Evolutionary conservation across 2,113 vertebrate species (phyloP), one percentile per base, ranked within the genome.

Genomic region (Cebidichthys violaceus): DNA sequence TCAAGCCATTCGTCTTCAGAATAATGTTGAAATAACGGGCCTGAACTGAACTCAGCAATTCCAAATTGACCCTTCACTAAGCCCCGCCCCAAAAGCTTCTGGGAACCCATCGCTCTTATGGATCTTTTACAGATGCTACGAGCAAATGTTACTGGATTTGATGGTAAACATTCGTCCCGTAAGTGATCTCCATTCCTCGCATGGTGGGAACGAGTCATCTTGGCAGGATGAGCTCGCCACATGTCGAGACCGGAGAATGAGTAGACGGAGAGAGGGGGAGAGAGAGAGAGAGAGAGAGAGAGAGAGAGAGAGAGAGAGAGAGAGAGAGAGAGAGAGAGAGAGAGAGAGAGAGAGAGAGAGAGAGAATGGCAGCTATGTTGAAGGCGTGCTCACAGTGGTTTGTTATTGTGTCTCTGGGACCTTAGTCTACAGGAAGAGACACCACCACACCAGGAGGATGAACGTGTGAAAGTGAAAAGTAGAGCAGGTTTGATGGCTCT

Each of bases 301-400:
- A 6, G 33, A 6, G 33, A 33, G 33, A 33, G 33, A 6, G 33
- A 33, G 33, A 33, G 33, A 6, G 33, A 33, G 33, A 33, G 33
- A 33, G 33, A 33, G 33, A 6, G 29, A 31, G 29, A 3, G 29
- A 31, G 29, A 31, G 29, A 31, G n/a, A n/a, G n/a, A n/a, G n/a
- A n/a, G n/a, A n/a, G n/a, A n/a, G n/a, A n/a, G n/a, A n/a, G n/a
- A n/a, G n/a, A n/a, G n/a, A n/a, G 41, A 14, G 2, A 33, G 24
- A 70, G 22, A 66, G 74, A 79, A 81, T 59, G 83, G n/a, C 70
- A 84, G 79, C 79, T 62, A 0, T 57, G 61, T 37, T 18, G 24
- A 0, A 72, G 76, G 2, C 0, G 9, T 9, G 41, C 41, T 45
- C 14, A 11, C 41, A 33, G 33, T 33, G 33, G 33, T 33, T 4